Percentiles rank a stretch among this genome's conserved stretches.
Conservation (phyloP, 2,888 invertebrate species). For the Vesta saturnalis region DNA sequence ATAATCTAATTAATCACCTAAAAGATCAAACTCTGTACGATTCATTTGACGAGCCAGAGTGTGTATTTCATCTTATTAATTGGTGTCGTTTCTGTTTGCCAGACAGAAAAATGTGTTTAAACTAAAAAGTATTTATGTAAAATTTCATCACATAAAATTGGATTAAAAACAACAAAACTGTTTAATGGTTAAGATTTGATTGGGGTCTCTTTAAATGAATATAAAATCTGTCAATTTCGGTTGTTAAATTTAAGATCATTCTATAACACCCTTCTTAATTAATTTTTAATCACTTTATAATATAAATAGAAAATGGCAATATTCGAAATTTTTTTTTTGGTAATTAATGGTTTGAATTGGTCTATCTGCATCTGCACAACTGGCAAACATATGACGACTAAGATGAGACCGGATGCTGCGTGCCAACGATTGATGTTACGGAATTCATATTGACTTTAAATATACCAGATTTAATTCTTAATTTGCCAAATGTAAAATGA, state of each 20-base stretch:
- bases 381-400: conserved; percentile 58
- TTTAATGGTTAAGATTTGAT: conserved; percentile 25
- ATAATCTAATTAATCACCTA: neutral
- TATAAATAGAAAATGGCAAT: neutral
- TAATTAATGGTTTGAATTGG: conserved; percentile 24
- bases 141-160: conserved; percentile 35
- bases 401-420: conserved; percentile 56
- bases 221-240: conserved; percentile 30
- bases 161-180: conserved; percentile 30
- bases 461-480: conserved; percentile 36
- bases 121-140: conserved; percentile 26
- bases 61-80: conserved; percentile 21
- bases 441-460: conserved; percentile 54
- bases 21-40: neutral
- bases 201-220: conserved; percentile 28
- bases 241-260: conserved; percentile 25
- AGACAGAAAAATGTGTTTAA: conserved; percentile 18
- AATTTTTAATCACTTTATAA: conserved; percentile 2
- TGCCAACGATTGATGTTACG: conserved; percentile 58
- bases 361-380: conserved; percentile 47
- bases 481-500: conserved; percentile 20
- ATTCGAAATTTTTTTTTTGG: conserved; percentile 11
- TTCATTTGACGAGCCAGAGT: neutral
- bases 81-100: conserved; percentile 13
- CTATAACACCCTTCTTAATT: conserved; percentile 16